Percentiles rank a stretch among this genome's conserved stretches.
These are phyloP conservation scores for Sinocyclocheilus anshuiensis DNA, from an alignment of 2,113 vertebrate species.

Conservation along the genomic window DNA sequence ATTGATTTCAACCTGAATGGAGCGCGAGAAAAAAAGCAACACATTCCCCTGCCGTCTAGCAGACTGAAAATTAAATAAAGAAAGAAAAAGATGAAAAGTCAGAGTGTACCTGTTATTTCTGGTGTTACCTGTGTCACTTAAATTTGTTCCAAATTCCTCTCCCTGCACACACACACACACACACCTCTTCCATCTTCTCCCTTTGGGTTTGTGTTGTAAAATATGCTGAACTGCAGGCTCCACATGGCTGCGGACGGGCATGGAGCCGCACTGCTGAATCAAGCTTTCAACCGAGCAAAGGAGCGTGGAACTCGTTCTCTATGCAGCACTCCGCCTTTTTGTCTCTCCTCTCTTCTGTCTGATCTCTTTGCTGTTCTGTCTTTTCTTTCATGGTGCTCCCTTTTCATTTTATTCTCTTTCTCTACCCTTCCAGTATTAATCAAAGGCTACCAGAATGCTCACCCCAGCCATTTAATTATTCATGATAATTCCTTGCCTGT, in stretches of 20 bases:
- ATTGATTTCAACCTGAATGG: slow-evolving; percentile 30
- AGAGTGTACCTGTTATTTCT: slow-evolving; percentile 42
- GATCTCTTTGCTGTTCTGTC: slow-evolving; percentile 29
- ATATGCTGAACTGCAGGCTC: slow-evolving; percentile 38
- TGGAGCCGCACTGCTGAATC: slow-evolving; percentile 36
- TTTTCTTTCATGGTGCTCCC: slow-evolving; percentile 58
- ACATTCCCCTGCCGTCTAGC: not conserved
- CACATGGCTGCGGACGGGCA: slow-evolving; percentile 35
- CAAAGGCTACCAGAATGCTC: slow-evolving; percentile 76
- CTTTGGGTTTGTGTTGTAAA: slow-evolving; percentile 22
- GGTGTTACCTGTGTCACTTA: slow-evolving; percentile 37
- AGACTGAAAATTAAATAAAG: slow-evolving; percentile 23
- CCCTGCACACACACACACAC: not conserved
- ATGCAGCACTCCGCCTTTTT: slow-evolving; percentile 11
- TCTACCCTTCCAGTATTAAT: slow-evolving; percentile 75
- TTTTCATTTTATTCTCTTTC: slow-evolving; percentile 72
- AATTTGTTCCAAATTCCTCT: slow-evolving; percentile 31
- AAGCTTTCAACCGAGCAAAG: slow-evolving; percentile 41
- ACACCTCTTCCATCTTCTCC: slow-evolving; percentile 11
- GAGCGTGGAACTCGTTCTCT: slow-evolving; percentile 9
- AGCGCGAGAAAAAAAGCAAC: not conserved
- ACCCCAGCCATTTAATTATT: slow-evolving; percentile 79
- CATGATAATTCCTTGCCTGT: slow-evolving; percentile 63
- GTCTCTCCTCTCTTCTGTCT: slow-evolving; percentile 20
- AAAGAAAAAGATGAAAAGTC: slow-evolving; percentile 29